These are phyloP conservation scores for Heterochromis multidens DNA, from an alignment of 2,113 vertebrate genomes.

Conservation along the genomic window DNA sequence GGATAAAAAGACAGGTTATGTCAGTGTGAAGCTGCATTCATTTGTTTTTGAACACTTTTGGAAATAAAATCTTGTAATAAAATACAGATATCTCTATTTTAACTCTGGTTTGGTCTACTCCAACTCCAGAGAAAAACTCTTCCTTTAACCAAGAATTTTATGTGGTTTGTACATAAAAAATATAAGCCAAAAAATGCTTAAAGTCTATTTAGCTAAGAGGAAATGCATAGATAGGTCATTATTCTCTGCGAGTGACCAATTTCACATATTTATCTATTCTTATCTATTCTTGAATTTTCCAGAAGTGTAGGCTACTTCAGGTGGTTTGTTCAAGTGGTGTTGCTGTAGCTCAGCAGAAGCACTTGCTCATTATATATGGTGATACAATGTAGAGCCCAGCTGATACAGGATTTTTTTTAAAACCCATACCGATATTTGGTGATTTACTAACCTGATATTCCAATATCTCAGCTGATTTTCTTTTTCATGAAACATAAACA, in stretches of 20 bases:
- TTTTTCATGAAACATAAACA: too few species aligned
- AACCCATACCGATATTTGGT: background rate
- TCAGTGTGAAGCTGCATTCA: background rate
- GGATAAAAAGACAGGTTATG: background rate
- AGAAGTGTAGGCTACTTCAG: background rate
- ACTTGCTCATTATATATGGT: fast-evolving
- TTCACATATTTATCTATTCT: too few species aligned
- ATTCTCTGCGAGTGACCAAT: background rate
- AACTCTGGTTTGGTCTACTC: background rate
- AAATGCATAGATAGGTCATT: background rate
- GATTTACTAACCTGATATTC: background rate
- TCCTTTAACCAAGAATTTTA: background rate
- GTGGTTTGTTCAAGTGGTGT: background rate
- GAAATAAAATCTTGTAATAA: too few species aligned
- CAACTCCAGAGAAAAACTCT: background rate
- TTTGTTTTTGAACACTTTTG: background rate
- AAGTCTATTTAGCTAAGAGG: background rate
- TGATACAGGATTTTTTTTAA: background rate
- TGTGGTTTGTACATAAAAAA: background rate
- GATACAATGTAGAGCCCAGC: background rate
- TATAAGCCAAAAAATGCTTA: background rate
- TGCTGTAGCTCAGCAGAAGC: background rate
- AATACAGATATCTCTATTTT: background rate
- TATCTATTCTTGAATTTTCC: background rate
- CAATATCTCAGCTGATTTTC: background rate